Evolutionary conservation across 2,113 vertebrate genomes (phyloP), one percentile per base, ranked within the genome.

Genomic region (Tachysurus fulvidraco): DNA sequence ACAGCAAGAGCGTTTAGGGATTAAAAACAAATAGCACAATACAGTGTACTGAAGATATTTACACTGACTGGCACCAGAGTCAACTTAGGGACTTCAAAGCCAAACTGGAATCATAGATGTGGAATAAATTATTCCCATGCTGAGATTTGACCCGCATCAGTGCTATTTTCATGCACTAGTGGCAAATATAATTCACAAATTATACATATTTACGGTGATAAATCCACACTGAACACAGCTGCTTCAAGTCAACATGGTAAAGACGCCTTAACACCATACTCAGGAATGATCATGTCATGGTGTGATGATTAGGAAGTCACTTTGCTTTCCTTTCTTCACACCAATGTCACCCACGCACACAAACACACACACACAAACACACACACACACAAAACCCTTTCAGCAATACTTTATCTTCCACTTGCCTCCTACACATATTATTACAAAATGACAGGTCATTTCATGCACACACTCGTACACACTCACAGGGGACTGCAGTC

Each of bases 391-490:
- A 76, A 55, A 76, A 50, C 71, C 57, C 83, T 77, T 59, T 85
- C 55, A 77, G 83, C 12, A 64, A 50, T 85, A 77, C 67, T 74
- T 73, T 74, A 84, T 46, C 16, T 74, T 16, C 23, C 44, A 25
- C 83, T 85, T 4, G 25, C 16, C 71, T 77, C 83, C 83, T 76
- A 77, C 71, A 77, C 71, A 55, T 64, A 21, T 71, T 69, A 85
- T 85, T 77, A 84, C 41, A 85, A 9, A 85, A 62, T 85, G 83
- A 50, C 54, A 77, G 83, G 83, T 85, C 71, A 77, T 76, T 60
- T 85, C 36, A 60, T 46, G 21, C 83, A 77, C 83, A 77, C 71
- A 23, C 71, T 28, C 52, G 25, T 21, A 74, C 71, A 77, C 83
- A 85, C 60, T 9, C 41, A 17, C 71, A 4, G 14, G 55, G 69